Evolutionary conservation across 2,113 vertebrate genomes (phyloP).

Genomic region (Saimiri boliviensis): DNA sequence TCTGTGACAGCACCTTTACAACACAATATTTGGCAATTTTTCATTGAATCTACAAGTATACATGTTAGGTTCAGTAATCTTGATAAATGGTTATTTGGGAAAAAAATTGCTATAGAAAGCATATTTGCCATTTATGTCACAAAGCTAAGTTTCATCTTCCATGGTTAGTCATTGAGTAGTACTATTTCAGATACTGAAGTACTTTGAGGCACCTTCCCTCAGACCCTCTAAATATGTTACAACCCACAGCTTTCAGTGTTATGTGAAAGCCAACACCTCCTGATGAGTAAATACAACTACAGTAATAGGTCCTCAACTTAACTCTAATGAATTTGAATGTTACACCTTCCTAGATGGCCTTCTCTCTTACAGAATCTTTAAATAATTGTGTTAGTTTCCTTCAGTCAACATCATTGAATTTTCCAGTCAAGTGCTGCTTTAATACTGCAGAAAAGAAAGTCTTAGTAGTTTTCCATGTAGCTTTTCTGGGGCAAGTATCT

Average conservation of each 20-base stretch:
- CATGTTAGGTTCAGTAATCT: constrained; percentile 14
- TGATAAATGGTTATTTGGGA: constrained; percentile 20
- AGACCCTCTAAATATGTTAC: constrained; percentile 39
- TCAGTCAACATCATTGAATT: not conserved
- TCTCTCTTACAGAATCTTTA: constrained; percentile 44
- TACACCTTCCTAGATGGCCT: constrained; percentile 38
- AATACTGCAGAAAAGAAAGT: not conserved
- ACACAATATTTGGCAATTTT: not conserved
- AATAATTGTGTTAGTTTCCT: not conserved
- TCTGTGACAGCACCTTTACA: not conserved
- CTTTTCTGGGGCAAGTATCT: not conserved
- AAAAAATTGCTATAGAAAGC: not conserved
- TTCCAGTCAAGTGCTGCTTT: not conserved
- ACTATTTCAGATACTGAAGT: constrained; percentile 18
- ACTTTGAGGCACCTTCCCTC: not conserved
- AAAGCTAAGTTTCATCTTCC: constrained; percentile 22
- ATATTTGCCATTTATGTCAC: constrained; percentile 45
- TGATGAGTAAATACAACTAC: constrained; percentile 38
- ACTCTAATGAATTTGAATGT: constrained; percentile 60
- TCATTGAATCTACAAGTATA: not conserved
- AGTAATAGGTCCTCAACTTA: constrained; percentile 40
- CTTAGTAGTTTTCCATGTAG: not conserved
- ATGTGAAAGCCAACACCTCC: not conserved
- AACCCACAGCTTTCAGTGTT: not conserved
- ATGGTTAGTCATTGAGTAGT: constrained; percentile 29